Conservation (phyloP, 2,888 invertebrate species). For the Drosophila nr. fundita region DNA sequence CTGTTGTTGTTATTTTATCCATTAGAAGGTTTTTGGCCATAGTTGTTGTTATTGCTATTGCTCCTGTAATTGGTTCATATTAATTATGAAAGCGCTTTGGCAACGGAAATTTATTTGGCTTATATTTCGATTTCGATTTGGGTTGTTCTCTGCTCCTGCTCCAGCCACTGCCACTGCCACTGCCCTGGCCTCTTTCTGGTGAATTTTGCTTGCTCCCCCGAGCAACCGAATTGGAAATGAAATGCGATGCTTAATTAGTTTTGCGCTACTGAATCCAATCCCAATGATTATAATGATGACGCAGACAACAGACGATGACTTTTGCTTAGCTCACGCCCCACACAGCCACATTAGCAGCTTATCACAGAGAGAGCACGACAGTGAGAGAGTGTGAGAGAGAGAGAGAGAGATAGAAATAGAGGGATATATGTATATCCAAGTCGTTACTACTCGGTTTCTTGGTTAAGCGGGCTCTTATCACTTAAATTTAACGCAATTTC, state of each 20-base stretch:
- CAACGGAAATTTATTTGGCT: slow-evolving; percentile 76
- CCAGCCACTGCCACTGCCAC: neutral
- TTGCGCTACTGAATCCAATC: slow-evolving; percentile 47
- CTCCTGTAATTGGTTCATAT: slow-evolving; percentile 69
- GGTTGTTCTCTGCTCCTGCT: slow-evolving; percentile 27
- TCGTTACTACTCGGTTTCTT: slow-evolving; percentile 1
- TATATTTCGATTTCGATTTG: slow-evolving; percentile 70
- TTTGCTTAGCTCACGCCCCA: slow-evolving; percentile 27
- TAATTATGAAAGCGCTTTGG: slow-evolving; percentile 79
- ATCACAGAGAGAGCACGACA: slow-evolving; percentile 6
- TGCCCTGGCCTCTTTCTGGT: neutral
- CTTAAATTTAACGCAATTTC: slow-evolving; percentile 14
- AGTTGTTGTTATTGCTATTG: slow-evolving; percentile 20
- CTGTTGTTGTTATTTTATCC: slow-evolving; percentile 37
- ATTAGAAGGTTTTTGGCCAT: slow-evolving; percentile 38
- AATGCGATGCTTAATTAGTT: slow-evolving; percentile 81
- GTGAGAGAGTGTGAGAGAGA: neutral
- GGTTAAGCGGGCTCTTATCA: slow-evolving; percentile 45
- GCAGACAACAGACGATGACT: slow-evolving; percentile 48
- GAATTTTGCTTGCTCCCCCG: slow-evolving; percentile 45
- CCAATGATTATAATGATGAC: slow-evolving; percentile 55
- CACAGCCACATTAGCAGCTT: slow-evolving; percentile 14
- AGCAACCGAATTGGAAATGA: slow-evolving; percentile 65
- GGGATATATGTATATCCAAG: neutral
- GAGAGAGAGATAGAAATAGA: neutral